Evolutionary conservation across 2,888 invertebrate genomes (phyloP), one percentile per base, ranked within the genome.

Genomic region (Lymantria dispar): DNA sequence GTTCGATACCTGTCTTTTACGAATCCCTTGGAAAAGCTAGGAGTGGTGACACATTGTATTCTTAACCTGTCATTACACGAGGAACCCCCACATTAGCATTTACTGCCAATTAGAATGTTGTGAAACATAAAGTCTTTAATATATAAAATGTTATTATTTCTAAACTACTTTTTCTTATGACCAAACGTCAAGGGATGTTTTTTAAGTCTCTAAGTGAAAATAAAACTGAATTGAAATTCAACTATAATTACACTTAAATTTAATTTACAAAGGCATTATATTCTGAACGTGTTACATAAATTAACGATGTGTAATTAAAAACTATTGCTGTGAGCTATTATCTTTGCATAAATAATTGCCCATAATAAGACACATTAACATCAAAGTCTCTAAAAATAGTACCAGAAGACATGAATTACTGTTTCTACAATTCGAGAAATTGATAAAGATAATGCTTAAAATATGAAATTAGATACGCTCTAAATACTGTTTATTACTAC

Each of bases 401-500:
- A 62, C 56, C 60, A 62, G 52, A 62, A 64, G 60, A 66, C 62
- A 70, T 58, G 65, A 65, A 63, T 68, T 67, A 67, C 68, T 68
- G 72, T 61, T 68, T 60, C 63, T 65, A 60, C 65, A 72, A 74
- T 73, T 70, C 67, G 64, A 66, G 69, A 68, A 74, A 72, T 75
- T 72, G 74, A 74, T 74, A 73, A 71, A 72, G 69, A 65, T 66
- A 64, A 73, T 68, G 69, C 70, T 73, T 72, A 65, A 70, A 74
- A 72, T 70, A 68, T 59, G 70, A 68, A 70, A 72, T 65, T 74
- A 74, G 78, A 72, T 68, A 80, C 79, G 81, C 76, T 81, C 83
- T 71, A 76, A 68, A 78, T 75, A 75, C 47, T 62, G 61, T 72
- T 72, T 73, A 74, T 76, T 76, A 64, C 72, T 70, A 74, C 74